Evolutionary conservation across 1,140 invertebrate genomes (phyloP).

Genomic region (Drosophila burlai): DNA sequence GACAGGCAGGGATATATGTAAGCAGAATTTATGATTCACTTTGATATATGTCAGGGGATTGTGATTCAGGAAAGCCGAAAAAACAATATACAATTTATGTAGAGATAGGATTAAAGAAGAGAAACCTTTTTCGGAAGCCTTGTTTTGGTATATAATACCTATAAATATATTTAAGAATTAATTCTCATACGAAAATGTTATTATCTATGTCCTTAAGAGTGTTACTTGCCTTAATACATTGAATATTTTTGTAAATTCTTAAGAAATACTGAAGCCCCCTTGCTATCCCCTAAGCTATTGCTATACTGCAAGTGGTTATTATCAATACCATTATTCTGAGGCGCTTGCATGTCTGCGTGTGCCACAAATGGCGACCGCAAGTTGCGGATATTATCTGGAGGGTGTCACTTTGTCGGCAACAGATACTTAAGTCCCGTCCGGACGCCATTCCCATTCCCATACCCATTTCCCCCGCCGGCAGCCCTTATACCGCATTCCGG

Average conservation of each 20-base stretch:
- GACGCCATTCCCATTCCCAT: constrained; percentile 22
- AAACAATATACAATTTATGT: constrained; percentile 2
- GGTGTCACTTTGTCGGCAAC: constrained; percentile 66
- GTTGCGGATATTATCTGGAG: constrained; percentile 72
- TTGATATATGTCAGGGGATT: constrained; percentile 34
- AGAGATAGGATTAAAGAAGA: background rate
- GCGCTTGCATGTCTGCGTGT: constrained; percentile 6
- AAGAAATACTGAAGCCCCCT: background rate
- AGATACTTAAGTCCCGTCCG: constrained; percentile 75
- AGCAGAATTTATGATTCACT: constrained; percentile 59
- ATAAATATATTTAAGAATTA: background rate
- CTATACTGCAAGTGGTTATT: constrained; percentile 34
- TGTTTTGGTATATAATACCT: no score
- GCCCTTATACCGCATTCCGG: constrained; percentile 21
- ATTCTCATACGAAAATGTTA: background rate
- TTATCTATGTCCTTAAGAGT: background rate
- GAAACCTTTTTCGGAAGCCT: background rate
- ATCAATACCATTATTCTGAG: constrained; percentile 42
- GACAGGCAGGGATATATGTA: constrained; percentile 44
- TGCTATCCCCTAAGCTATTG: background rate
- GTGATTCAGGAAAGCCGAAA: constrained; percentile 5
- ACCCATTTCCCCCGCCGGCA: constrained; percentile 6
- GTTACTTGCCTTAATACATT: no score
- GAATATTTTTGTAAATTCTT: background rate
- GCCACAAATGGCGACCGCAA: constrained; percentile 44